Evolutionary conservation across 2,888 invertebrate genomes (phyloP).

Genomic region (Caenorhabditis sulstoni): DNA sequence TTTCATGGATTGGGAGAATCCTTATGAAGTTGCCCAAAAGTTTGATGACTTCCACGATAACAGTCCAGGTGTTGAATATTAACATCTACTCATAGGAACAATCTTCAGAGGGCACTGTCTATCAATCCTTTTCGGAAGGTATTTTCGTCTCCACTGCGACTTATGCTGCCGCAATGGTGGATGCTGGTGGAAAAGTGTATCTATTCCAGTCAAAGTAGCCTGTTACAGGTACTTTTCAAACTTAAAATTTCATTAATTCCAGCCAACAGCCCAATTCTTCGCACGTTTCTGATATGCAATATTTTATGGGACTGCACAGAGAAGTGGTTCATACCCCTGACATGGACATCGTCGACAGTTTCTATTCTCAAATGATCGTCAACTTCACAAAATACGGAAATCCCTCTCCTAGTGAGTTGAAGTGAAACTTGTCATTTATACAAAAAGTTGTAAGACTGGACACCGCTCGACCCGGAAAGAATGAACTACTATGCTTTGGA

Average conservation of each 20-base stretch:
- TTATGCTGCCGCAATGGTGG: slow-evolving; percentile 7
- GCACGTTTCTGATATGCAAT: slow-evolving; percentile 51
- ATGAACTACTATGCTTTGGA: slow-evolving; percentile 51
- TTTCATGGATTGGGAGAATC: slow-evolving; percentile 53
- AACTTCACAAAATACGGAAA: slow-evolving; percentile 43
- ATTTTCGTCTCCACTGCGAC: slow-evolving; percentile 30
- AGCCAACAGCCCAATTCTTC: slow-evolving; percentile 32
- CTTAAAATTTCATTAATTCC: background rate
- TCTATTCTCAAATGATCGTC: slow-evolving; percentile 36
- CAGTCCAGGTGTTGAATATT: slow-evolving; percentile 30
- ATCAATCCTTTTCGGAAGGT: slow-evolving; percentile 32
- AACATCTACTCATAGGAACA: too few relatives aligned
- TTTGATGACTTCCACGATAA: slow-evolving; percentile 28
- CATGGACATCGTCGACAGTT: slow-evolving; percentile 47
- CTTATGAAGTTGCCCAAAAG: slow-evolving; percentile 33
- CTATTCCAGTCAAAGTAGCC: slow-evolving; percentile 39
- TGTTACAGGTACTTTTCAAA: background rate
- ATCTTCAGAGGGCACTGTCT: slow-evolving; percentile 24
- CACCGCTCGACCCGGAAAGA: slow-evolving; percentile 23
- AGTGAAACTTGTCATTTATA: background rate
- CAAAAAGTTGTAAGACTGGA: slow-evolving; percentile 37
- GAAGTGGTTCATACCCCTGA: slow-evolving; percentile 37
- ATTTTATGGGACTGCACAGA: slow-evolving; percentile 49
- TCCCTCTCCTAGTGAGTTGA: slow-evolving; percentile 42
- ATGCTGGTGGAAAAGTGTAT: slow-evolving; percentile 39